Evolutionary conservation across 1,140 invertebrate genomes (phyloP), one percentile per base, ranked within the genome.

Genomic region (Xylocopa sonorina): DNA sequence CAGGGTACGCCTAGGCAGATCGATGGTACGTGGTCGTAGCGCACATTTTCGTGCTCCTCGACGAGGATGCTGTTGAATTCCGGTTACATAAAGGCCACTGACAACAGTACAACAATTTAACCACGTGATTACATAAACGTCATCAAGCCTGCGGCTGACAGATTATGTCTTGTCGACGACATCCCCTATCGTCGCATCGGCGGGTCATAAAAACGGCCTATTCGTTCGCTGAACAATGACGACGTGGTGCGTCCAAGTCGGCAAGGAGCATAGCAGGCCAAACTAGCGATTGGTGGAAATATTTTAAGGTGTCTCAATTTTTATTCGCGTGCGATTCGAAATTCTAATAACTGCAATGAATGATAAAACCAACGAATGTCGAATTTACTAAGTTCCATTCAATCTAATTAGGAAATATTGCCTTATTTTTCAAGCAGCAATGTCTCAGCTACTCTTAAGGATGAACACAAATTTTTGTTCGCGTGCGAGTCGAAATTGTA

Each of bases 101-200:
- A 81, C 71, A 85, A 85, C 75, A 81, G 78, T 87, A 71, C 75
- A 85, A 84, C 83, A 85, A 87, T 88, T 87, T 85, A 85, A 87
- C 76, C 83, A 87, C 73, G 73, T 83, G 78, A 86, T 90, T 90
- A 89, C 82, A 82, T 87, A 90, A 90, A 88, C 73, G 71, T 84
- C 81, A 88, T 87, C 80, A 74, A 71, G 73, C 71, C 86, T 90
- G 89, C 69, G 69, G 34, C 66, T 90, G 88, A 90, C 88, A 85
- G 84, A 89, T 89, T 81, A 84, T 83, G 69, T 78, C 81, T 88
- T 89, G 86, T 69, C 72, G 43, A 46, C 82, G 88, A 88, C 86
- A 81, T 88, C 80, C 81, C 82, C 82, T 78, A 78, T 81, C 77
- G 57, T 67, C 60, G 38, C 53, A 69, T 78, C 51, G 75, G 69